These are phyloP conservation scores for Himalopsyche tibetana DNA, from an alignment of 2,888 invertebrate genomes.

Conservation along the genomic window DNA sequence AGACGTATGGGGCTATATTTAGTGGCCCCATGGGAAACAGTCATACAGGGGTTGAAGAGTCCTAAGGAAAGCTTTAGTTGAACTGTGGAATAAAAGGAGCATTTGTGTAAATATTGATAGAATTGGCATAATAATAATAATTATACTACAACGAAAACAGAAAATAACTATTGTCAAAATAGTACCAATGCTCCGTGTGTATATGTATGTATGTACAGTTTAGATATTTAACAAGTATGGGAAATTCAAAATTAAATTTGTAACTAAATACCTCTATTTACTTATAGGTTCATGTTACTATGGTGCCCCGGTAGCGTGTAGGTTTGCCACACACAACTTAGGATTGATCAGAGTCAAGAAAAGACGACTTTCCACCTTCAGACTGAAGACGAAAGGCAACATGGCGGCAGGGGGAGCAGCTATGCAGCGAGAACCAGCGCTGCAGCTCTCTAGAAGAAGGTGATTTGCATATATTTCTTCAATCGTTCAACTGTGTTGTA, in stretches of 20 bases:
- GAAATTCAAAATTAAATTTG: too few relatives aligned
- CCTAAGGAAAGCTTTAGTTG: conserved; percentile 1
- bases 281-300: not conserved
- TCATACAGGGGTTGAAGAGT: not conserved
- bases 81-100: conserved; percentile 7
- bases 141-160: too few relatives aligned
- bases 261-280: not conserved
- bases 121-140: conserved; percentile 4
- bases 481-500: too few relatives aligned
- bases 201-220: too few relatives aligned
- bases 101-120: conserved; percentile 10
- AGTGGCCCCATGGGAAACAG: not conserved
- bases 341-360: not conserved
- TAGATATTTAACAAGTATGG: too few relatives aligned
- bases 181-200: too few relatives aligned
- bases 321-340: not conserved
- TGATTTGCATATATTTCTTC: not conserved
- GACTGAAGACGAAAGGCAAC: not conserved
- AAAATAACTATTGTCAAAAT: too few relatives aligned
- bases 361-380: not conserved
- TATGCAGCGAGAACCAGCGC: conserved; percentile 59
- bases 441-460: conserved; percentile 62
- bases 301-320: not conserved
- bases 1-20: not conserved
- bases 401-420: conserved; percentile 56